Evolutionary conservation across 2,113 vertebrate species (phyloP).

Genomic region (Oxyura jamaicensis): DNA sequence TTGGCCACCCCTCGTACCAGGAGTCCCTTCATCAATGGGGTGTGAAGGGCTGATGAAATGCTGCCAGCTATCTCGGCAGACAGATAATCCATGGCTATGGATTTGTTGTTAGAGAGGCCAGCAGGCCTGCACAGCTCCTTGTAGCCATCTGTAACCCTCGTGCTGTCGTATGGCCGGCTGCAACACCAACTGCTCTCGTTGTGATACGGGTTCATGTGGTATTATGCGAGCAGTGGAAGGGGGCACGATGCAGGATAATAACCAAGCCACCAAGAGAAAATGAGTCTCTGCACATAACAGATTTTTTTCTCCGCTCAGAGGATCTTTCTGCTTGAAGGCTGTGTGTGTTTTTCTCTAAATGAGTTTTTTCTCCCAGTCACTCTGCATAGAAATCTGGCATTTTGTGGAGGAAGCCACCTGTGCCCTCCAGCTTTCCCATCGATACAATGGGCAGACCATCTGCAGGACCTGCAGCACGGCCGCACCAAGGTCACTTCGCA

Average conservation of each 20-base stretch:
- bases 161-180: background rate
- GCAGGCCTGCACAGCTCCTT: background rate
- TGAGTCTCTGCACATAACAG: background rate
- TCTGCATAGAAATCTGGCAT: background rate
- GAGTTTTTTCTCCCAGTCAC: background rate
- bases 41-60: conserved; percentile 5
- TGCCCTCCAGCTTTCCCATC: background rate
- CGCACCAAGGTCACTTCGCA: fast-evolving
- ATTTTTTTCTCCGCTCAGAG: background rate
- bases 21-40: background rate
- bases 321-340: background rate
- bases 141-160: background rate
- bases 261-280: background rate
- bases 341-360: background rate
- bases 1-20: background rate
- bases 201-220: fast-evolving
- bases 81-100: conserved; percentile 37
- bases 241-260: background rate
- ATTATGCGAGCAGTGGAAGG: background rate
- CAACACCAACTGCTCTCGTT: background rate
- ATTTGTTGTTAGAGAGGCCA: background rate
- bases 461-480: background rate
- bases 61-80: background rate
- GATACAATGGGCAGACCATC: background rate
- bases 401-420: background rate